Conservation (phyloP, 2,888 invertebrate genomes). For the Caenorhabditis sp. region DNA sequence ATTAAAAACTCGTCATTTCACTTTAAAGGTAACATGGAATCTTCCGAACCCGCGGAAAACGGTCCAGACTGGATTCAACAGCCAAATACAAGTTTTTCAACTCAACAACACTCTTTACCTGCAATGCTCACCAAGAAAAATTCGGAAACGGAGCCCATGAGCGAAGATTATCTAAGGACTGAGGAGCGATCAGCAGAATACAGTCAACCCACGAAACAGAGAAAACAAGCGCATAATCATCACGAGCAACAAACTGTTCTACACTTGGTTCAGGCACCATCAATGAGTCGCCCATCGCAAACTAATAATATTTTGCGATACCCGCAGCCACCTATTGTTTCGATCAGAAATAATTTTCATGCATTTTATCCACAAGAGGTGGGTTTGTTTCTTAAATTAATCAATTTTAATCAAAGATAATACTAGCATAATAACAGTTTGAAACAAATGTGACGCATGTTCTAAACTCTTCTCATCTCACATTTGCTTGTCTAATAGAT, state of each 20-base stretch:
- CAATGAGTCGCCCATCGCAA: slow-evolving; percentile 1
- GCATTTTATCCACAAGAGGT: slow-evolving; percentile 33
- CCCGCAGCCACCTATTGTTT: slow-evolving; percentile 36
- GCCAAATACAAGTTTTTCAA: slow-evolving; percentile 25
- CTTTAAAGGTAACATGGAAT: slow-evolving; percentile 12
- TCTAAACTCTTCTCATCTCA: too few species aligned
- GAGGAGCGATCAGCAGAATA: background rate
- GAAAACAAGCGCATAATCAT: background rate
- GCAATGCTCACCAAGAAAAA: background rate
- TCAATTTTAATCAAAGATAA: too few species aligned
- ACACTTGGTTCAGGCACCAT: background rate
- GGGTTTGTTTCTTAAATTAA: background rate
- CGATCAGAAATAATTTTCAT: slow-evolving; percentile 27
- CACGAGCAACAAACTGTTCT: background rate
- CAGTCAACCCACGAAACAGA: background rate
- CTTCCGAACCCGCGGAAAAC: slow-evolving; percentile 2
- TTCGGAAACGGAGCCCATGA: slow-evolving; percentile 3
- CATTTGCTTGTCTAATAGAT: too few species aligned
- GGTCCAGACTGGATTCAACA: slow-evolving; percentile 35
- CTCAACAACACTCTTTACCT: slow-evolving; percentile 6
- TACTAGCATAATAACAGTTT: too few species aligned
- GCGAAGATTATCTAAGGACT: slow-evolving; percentile 17
- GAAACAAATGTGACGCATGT: too few species aligned
- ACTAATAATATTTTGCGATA: slow-evolving; percentile 12
- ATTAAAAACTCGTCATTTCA: too few species aligned